A percentile compares a stretch with the other conserved stretches of the same genome.
Evolutionary conservation across 2,888 invertebrate genomes (phyloP).

Genomic region (Operophtera brumata): DNA sequence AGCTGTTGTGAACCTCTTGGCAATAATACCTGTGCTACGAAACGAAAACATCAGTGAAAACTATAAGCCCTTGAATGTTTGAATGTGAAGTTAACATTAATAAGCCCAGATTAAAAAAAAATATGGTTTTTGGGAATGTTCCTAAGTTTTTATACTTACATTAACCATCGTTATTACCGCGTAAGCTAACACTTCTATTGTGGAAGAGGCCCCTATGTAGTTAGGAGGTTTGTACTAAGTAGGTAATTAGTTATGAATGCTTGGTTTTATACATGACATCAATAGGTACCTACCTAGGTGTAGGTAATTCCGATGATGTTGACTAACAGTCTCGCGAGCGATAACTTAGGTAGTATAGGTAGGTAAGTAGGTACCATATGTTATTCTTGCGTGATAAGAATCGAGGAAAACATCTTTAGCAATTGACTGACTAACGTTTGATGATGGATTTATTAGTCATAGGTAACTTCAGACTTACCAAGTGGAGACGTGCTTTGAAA

Average conservation of each 20-base stretch:
- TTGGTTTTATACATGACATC: conserved; percentile 23
- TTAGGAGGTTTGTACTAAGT: too few relatives aligned
- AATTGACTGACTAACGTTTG: conserved; percentile 17
- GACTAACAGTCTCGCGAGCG: conserved; percentile 18
- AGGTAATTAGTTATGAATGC: background rate
- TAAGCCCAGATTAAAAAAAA: too few relatives aligned
- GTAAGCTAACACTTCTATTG: too few relatives aligned
- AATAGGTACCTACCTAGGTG: background rate
- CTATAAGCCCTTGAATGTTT: conserved; percentile 21
- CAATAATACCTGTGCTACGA: conserved; percentile 44
- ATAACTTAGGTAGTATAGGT: conserved; percentile 6
- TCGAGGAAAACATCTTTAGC: conserved; percentile 17
- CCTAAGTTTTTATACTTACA: too few relatives aligned
- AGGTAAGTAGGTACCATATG: background rate
- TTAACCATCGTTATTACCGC: too few relatives aligned
- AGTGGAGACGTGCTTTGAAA: too few relatives aligned
- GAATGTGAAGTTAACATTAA: background rate
- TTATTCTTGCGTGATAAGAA: conserved; percentile 19
- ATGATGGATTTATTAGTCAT: conserved; percentile 19
- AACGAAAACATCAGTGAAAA: conserved; percentile 23
- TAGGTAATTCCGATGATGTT: conserved; percentile 18
- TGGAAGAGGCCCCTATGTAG: too few relatives aligned
- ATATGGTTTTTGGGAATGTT: too few relatives aligned
- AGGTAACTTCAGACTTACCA: background rate
- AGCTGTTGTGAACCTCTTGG: conserved; percentile 58